Base-by-base conservation (phyloP, 2,113 vertebrate species). In the Pampusana beccarii region DNA sequence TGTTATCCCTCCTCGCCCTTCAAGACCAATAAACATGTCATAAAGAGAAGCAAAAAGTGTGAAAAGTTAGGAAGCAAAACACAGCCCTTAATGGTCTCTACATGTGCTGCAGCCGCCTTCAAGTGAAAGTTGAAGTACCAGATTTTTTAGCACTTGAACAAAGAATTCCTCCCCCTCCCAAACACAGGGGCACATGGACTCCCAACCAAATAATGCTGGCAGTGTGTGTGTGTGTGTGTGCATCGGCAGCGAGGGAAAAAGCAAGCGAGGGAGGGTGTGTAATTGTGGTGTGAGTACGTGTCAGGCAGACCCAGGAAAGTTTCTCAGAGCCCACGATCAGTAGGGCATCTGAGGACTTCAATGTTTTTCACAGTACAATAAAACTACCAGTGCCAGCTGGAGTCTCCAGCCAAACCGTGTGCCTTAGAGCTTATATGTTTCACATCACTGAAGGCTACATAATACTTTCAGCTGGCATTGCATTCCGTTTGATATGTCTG, bases 21-120 rank as follows among this genome's bases (percentile, higher is more conserved):
- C 83, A 95, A 92, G 97, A 84, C 96, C 94, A 96, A 96, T 96
- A 97, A 98, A 97, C 71, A 71, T 90, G 95, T 95, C 97, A 92
- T 14, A 80, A 97, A 93, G 91, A 89, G 95, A 82, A 54, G 62
- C 44, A 8, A 91, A 94, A 95, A 90, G 90, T 3, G 51, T 94
- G 95, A 96, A 93, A 97, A 91, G 57, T 86, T 92, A 86, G 95
- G 91, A 97, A 97, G 89, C 57, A 85, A 95, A 96, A 92, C 84
- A 70, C 24, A 86, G 19, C 91, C 69, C 64, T 48, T 95, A 92
- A 89, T 57, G 60, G 71, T 77, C 85, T 72, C 38, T 91, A 23
- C 24, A 16, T 88, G 72, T 93, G 88, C 80, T 78, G 51, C 83
- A 84, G 70, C 61, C 84, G 91, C 92, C 80, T 80, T 56, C 40